phyloP scores from a whole-genome alignment of 2,888 invertebrate species.

The Rhingia rostrata region DNA sequence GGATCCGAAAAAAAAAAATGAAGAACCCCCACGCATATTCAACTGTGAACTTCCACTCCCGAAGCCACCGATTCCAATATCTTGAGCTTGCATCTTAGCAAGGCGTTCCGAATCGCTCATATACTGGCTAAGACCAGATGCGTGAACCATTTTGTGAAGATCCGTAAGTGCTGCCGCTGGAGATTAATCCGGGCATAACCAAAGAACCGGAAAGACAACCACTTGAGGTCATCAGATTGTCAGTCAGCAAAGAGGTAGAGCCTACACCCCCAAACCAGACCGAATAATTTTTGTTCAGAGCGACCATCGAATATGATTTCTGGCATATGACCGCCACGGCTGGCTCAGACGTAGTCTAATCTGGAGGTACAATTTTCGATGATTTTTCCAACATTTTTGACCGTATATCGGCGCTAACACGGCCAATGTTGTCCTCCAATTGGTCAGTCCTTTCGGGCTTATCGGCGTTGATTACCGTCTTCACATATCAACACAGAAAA shows the following conservation, averaged over 20 bases:
- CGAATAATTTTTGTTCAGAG: too few species aligned
- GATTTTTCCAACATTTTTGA: too few species aligned
- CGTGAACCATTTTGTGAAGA: constrained; percentile 49
- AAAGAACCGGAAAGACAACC: constrained; percentile 18
- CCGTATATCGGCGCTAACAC: too few species aligned
- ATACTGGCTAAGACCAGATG: constrained; percentile 77
- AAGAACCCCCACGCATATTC: constrained; percentile 48
- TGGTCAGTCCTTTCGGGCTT: too few species aligned
- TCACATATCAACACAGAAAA: too few species aligned
- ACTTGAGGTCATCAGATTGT: constrained; percentile 24
- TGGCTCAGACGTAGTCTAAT: too few species aligned
- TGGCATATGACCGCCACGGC: too few species aligned
- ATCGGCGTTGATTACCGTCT: too few species aligned
- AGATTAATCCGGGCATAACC: not conserved
- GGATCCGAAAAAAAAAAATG: constrained; percentile 39
- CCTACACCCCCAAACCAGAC: constrained; percentile 70
- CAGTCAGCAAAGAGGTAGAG: constrained; percentile 53
- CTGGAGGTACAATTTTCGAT: too few species aligned
- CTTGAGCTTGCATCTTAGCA: constrained; percentile 80
- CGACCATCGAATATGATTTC: too few species aligned
- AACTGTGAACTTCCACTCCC: constrained; percentile 77
- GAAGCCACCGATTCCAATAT: constrained; percentile 76
- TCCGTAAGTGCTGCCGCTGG: constrained; percentile 17
- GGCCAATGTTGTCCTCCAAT: too few species aligned
- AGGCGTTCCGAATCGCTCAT: constrained; percentile 81